Evolutionary conservation across 2,797 vertebrate species (phyloP).

Genomic region (Danio kyathit): DNA sequence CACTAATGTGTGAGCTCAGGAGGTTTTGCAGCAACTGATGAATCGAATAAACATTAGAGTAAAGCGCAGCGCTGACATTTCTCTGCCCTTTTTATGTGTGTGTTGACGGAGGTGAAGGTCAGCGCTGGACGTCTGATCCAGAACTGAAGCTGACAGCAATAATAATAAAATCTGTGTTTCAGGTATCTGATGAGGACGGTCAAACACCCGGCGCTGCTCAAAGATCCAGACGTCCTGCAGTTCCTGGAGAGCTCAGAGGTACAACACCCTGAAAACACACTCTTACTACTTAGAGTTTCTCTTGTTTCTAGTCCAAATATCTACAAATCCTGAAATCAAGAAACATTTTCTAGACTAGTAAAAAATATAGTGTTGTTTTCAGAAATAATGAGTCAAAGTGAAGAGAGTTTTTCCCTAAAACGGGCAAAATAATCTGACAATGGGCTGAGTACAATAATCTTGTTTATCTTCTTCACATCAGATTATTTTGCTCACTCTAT

Average conservation of each 20-base stretch:
- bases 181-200: conserved; percentile 96
- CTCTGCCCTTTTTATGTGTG: conserved; percentile 70
- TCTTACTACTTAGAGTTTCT: not conserved
- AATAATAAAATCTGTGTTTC: conserved; percentile 15
- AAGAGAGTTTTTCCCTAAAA: no score
- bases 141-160: conserved; percentile 64
- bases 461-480: no score
- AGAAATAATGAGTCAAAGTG: no score
- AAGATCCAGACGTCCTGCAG: conserved; percentile 94
- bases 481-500: no score
- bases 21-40: conserved; percentile 70
- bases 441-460: no score
- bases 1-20: conserved; percentile 67
- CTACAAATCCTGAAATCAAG: no score
- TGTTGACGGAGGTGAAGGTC: conserved; percentile 69
- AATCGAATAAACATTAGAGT: conserved; percentile 68
- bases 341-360: no score
- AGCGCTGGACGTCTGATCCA: conserved; percentile 58
- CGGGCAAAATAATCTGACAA: no score
- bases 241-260: conserved; percentile 97
- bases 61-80: conserved; percentile 68
- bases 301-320: no score
- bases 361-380: no score
- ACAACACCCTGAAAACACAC: conserved; percentile 49
- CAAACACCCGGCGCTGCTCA: conserved; percentile 92